These are phyloP conservation scores for Sinohyriopsis cumingii DNA, from an alignment of 2,888 invertebrate genomes.

Conservation along the genomic window DNA sequence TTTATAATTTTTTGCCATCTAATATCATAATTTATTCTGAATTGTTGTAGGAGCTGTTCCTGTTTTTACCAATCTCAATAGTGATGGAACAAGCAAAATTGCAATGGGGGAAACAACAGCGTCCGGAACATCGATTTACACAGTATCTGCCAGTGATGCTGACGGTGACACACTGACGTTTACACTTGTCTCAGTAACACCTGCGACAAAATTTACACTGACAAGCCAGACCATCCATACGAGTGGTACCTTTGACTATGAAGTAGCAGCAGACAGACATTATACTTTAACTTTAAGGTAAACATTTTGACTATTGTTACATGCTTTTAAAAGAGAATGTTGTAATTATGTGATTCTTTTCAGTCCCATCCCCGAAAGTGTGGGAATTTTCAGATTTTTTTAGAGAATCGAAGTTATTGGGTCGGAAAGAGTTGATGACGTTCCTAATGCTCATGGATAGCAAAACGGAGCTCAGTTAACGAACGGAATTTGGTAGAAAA, in stretches of 20 bases:
- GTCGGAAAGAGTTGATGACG: no score
- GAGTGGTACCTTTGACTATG: constrained; percentile 23
- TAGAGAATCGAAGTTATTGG: no score
- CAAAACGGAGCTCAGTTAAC: no score
- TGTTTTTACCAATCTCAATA: constrained; percentile 7
- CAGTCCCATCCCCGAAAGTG: no score
- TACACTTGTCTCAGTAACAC: constrained; percentile 8
- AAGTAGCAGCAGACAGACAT: constrained; percentile 2
- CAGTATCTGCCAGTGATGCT: constrained; percentile 13
- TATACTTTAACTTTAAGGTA: constrained; percentile 19
- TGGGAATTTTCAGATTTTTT: no score
- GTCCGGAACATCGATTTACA: constrained; percentile 9
- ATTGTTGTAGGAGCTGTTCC: constrained; percentile 15
- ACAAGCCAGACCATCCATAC: constrained; percentile 7
- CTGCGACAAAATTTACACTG: constrained; percentile 16
- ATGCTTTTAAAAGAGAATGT: no score
- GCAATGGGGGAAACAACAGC: constrained; percentile 12
- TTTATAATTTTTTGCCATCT: no score
- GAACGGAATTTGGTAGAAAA: no score
- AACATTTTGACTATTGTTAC: neutral
- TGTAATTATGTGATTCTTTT: no score
- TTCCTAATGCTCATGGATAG: no score
- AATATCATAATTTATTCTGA: no score
- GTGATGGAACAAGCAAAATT: constrained; percentile 5
- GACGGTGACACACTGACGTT: constrained; percentile 10